Base-by-base conservation (phyloP, 2,113 vertebrate genomes). In the Pachypanchax playfairii region DNA sequence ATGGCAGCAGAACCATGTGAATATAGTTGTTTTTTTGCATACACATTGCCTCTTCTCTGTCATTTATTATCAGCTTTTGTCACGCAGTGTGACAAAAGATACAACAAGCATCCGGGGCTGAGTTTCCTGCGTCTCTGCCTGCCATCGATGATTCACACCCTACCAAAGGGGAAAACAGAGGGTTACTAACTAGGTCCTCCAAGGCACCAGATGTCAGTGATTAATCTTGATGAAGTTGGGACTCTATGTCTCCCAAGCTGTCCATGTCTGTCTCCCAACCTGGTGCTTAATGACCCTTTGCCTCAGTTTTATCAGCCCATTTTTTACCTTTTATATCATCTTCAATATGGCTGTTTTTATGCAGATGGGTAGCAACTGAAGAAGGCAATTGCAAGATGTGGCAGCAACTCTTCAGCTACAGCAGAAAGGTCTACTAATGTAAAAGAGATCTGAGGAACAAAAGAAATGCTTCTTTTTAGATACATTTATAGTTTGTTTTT, bases 161-260 rank as follows among this genome's bases (percentile, higher is more conserved):
- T 58, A 83, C 71, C 78, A 56, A 35, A 58, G 75, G 76, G 68
- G 70, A 70, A 79, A 82, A 85, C 77, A 84, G 86, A 83, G 88
- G 84, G 87, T 85, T 84, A 80, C 87, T 87, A 88, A 90, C 83
- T 86, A 88, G 88, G 85, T 82, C 85, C 87, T 90, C 85, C 78
- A 86, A 87, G 82, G 85, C 82, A 79, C 58, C 87, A 90, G 88
- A 88, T 90, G 88, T 86, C 87, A 85, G 80, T 86, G 82, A 90
- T 88, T 88, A 82, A 87, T 90, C 87, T 87, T 87, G 84, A 90
- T 88, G 87, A 87, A 87, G 84, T 83, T 80, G 80, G 78, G 80
- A 86, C 84, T 85, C 65, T 66, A 54, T 61, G 80, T 86, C 82
- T 87, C 79, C 69, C 77, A 77, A 21, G 76, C 77, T 77, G 76